Evolutionary conservation across 2,113 vertebrate genomes (phyloP), one percentile per base, ranked within the genome.

Genomic region (Sula dactylatra): DNA sequence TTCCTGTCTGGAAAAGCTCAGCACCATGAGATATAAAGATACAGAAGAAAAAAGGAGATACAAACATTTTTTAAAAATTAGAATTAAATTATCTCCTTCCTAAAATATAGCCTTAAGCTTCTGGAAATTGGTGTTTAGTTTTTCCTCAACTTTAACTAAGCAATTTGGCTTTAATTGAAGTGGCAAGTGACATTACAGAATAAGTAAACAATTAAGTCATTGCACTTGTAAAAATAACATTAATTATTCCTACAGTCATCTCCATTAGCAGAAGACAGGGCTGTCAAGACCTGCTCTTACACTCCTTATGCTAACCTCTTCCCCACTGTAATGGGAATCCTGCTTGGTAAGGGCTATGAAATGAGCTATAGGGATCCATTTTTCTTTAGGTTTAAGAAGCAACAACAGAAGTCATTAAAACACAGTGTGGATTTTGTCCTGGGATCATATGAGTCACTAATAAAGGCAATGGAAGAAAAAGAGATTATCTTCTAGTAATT

Each of bases 391-490:
- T 54, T 79, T 50, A 64, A 82, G 31, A 82, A 29, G 24, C 80
- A 90, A 16, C 34, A 72, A 50, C 10, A 74, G 16, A 58, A 88
- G 19, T 42, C 54, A 90, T 65, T 82, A 76, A 89, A 82, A n/a
- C 32, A 31, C 26, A 36, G 61, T 14, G 47, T 38, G 49, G 32
- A 2, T 70, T 77, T 85, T 93, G 58, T 85, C 27, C 78, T 87
- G 38, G 70, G 52, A 80, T 78, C 54, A 44, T 38, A 84, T 94
- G 94, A 96, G 93, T 94, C 93, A 95, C 94, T 94, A 71, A 93
- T 59, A 81, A 91, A 94, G 49, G 34, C 47, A 84, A 72, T 36
- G 54, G 82, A 92, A 64, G 82, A 45, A 45, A 88, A 92, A 40
- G 20, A 67, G 2, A 67, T 76, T 58, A 44, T 49, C 40, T 85